Base-by-base conservation (phyloP, 2,113 vertebrate genomes). In the Cygnus buccinator region DNA sequence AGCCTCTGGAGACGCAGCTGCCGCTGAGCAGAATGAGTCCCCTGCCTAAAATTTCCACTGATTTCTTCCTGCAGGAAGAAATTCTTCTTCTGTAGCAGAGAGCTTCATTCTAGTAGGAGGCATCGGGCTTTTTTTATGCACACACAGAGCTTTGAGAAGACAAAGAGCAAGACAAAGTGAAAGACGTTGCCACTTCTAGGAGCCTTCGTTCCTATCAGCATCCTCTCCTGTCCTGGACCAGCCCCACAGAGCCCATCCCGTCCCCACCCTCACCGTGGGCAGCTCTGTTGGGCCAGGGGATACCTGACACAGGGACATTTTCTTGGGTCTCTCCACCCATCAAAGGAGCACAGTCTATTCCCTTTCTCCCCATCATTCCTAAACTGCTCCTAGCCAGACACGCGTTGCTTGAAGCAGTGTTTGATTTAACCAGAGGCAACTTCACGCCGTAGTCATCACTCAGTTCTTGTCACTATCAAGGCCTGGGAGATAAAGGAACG, bases 381-480 rank as follows among this genome's bases (percentile, higher is more conserved):
- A 77, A 89, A n/a, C 87, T 77, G 74, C 72, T 96, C 63, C 85
- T 41, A 35, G 65, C 85, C 90, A 88, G 88, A 28, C 66, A 62
- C 31, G 89, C 37, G 0, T 89, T 84, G 92, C 89, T 96, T 78
- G 67, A 62, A 91, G 89, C 57, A 0, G 11, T 89, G 74, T 95
- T 96, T 88, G 82, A 91, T 93, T 95, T 90, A 87, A 93, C 80
- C 88, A 79, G 84, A 84, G 93, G 86, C 94, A 94, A 82, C 91
- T 82, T 44, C 59, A 48, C 63, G 8, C 70, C 1, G 0, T 48
- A 87, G 83, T 68, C 71, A 79, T 93, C 95, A 85, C 41, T 94
- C 95, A 84, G 66, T 23, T 82, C 93, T 85, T 87, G 88, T 85
- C 87, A 87, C 76, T 70, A 71, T 94, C 86, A 93, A 89, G 88